A percentile compares a stretch with the other conserved stretches of the same genome.
phyloP scores from a whole-genome alignment of 2,888 invertebrate species.

The Ommatoiulus sabulosus region DNA sequence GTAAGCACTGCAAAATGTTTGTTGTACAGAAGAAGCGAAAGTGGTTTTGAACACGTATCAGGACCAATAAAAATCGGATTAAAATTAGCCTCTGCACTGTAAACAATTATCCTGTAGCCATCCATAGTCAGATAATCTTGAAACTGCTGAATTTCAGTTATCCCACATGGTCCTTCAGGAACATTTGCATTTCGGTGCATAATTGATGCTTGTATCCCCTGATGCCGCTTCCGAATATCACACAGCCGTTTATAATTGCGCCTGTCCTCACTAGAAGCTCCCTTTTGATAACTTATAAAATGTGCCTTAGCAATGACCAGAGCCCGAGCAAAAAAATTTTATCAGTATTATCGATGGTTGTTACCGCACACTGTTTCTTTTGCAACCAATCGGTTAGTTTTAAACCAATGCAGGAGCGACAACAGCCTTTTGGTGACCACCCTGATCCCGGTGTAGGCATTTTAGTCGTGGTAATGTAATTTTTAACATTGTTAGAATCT shows the following conservation, averaged over 20 bases:
- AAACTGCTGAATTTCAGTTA: neutral
- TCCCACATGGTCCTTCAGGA: neutral
- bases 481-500: neutral
- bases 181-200: neutral
- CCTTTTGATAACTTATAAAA: too few relatives aligned
- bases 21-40: neutral
- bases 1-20: neutral
- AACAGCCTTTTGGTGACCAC: neutral
- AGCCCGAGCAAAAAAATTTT: neutral
- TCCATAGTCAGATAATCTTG: neutral
- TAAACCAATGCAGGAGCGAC: too few relatives aligned
- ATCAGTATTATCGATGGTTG: neutral
- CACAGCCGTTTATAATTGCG: neutral
- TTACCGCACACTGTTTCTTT: neutral
- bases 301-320: neutral
- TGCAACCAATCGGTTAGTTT: neutral
- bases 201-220: neutral
- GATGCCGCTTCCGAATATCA: neutral
- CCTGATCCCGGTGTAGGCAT: neutral
- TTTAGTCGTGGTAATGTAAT: neutral
- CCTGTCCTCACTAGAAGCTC: neutral
- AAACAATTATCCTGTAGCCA: neutral
- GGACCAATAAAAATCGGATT: neutral
- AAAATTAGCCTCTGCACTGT: neutral
- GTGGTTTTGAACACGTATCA: neutral